Percentiles rank a stretch among this genome's conserved stretches.
Evolutionary conservation across 2,888 invertebrate species (phyloP).

Genomic region (Drosophila borborema): DNA sequence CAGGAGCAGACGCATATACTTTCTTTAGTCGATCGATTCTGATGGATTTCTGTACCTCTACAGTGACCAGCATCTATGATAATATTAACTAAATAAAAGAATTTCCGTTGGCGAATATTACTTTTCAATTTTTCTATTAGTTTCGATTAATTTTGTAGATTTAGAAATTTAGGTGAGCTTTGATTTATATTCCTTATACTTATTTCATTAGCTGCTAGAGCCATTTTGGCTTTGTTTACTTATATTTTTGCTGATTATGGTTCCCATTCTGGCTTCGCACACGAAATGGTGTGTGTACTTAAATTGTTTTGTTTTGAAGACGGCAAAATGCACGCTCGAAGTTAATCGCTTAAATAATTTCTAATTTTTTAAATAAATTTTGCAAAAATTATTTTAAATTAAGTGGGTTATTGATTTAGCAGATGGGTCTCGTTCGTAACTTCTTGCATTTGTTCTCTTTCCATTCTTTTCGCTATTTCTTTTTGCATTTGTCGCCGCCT

Average conservation of each 20-base stretch:
- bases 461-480: neutral
- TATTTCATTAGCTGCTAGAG: neutral
- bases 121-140: slow-evolving; percentile 13
- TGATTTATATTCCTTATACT: neutral
- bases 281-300: too few relatives aligned
- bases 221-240: neutral
- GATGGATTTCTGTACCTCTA: slow-evolving; percentile 75
- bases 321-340: neutral
- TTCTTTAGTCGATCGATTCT: slow-evolving; percentile 97
- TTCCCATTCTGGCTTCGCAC: neutral
- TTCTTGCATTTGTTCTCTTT: slow-evolving; percentile 11
- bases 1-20: slow-evolving; percentile 96
- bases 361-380: neutral
- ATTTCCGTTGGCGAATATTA: slow-evolving; percentile 23
- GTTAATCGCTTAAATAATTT: neutral
- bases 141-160: slow-evolving; percentile 13
- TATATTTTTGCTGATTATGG: neutral
- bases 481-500: slow-evolving; percentile 8
- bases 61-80: slow-evolving; percentile 29
- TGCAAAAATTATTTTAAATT: neutral
- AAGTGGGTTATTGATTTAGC: neutral
- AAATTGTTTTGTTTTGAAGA: too few relatives aligned
- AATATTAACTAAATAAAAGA: slow-evolving; percentile 42
- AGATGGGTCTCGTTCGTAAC: neutral
- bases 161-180: neutral